Base-by-base conservation (phyloP, 2,888 invertebrate species). In the Polydrusus pterygomalis region DNA sequence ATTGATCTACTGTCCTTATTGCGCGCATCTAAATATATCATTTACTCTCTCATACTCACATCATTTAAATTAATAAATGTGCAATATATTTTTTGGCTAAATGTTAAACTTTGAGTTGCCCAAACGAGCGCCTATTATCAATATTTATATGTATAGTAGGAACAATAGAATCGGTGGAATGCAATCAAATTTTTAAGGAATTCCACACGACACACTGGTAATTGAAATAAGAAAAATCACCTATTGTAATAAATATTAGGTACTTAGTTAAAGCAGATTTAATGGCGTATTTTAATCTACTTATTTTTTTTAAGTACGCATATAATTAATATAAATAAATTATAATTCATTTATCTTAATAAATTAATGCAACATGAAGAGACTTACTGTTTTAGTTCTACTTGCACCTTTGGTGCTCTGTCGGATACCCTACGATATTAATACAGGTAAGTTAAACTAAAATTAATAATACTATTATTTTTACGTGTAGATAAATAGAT, bases 321-420 rank as follows among this genome's bases (percentile, higher is more conserved):
- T 30, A 30, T 18, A 30, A 15, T 60, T 17, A 11, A 60, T 60
- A 38, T 60, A 38, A 17, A 60, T 17, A 15, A 60, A 38, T 18
- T 17, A 1, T 10, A 17, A 60, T 15, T 56, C 3, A 51, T 34
- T n/a, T 3, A n/a, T 34, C 9, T 56, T 34, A 8, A 11, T 56
- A 1, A 0, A 2, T 34, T n/a, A 34, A 34, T 17, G n/a, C 15
- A 60, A 18, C 38, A 60, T 60, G 58, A 60, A 17, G n/a, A 60
- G 38, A 13, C 11, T 60, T 2, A 10, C n/a, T 10, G 5, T 60
- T 40, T 38, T 60, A 2, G n/a, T 9, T 17, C 3, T 18, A 38
- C 5, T 60, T 17, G 58, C 38, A 60, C 58, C 58, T 60, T 17
- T 38, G 7, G 38, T 60, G 11, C 38, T 60, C 18, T 60, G 58